phyloP scores from a whole-genome alignment of 2,797 vertebrate species.

The Microcaecilia unicolor region DNA sequence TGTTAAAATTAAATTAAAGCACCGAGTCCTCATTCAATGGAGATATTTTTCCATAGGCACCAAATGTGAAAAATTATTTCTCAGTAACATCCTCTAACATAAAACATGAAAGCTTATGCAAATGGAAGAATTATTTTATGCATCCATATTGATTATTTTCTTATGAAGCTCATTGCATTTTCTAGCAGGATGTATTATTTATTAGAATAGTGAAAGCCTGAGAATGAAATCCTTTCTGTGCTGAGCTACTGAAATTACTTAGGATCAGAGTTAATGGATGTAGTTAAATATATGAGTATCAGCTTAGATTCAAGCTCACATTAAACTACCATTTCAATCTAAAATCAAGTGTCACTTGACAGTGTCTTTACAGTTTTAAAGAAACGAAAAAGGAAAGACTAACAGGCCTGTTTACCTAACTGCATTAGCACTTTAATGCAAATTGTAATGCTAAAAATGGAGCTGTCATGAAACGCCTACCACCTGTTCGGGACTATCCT shows the following conservation, averaged over 20 bases:
- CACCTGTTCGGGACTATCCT: too few relatives aligned
- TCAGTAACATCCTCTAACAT: conserved; percentile 19
- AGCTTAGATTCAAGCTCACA: neutral
- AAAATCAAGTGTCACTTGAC: too few relatives aligned
- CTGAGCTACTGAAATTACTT: neutral
- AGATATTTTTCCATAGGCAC: too few relatives aligned
- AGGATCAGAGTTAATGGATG: neutral
- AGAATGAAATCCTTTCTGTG: neutral
- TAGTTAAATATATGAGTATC: neutral
- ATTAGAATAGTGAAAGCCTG: neutral
- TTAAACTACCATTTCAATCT: neutral
- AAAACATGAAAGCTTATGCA: conserved; percentile 5
- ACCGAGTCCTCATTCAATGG: too few relatives aligned
- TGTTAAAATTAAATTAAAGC: conserved; percentile 45
- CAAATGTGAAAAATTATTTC: too few relatives aligned
- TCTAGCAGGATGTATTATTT: neutral
- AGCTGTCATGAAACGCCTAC: too few relatives aligned
- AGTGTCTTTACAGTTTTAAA: neutral
- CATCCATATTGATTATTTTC: neutral
- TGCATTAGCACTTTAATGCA: too few relatives aligned
- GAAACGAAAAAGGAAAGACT: too few relatives aligned
- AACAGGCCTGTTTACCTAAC: too few relatives aligned
- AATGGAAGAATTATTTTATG: neutral
- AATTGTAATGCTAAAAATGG: too few relatives aligned
- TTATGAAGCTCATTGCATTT: neutral